Base-by-base conservation (phyloP, 2,113 vertebrate genomes). In the Mixornis gularis region DNA sequence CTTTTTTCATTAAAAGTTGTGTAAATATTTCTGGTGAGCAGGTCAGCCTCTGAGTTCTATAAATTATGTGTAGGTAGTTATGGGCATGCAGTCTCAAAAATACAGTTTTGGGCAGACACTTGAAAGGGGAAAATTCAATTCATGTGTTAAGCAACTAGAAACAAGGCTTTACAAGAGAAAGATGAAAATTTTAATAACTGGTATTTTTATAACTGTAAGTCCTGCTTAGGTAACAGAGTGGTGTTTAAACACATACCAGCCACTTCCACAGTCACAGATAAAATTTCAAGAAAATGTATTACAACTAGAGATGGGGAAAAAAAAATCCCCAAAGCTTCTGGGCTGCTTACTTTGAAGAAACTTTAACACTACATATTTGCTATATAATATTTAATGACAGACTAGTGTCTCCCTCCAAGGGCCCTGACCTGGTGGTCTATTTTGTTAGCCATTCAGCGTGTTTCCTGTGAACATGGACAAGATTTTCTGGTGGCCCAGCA, bases 321-420 rank as follows among this genome's bases (percentile, higher is more conserved):
- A 40, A 53, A 30, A 10, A 22, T 6, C 0, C 13, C 21, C 21
- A 32, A 46, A 65, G 44, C 29, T 88, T 72, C 40, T 62, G 26
- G 16, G 19, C 32, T 43, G 30, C 40, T 82, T 76, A 19, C 32
- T 79, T 58, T 21, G 21, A 48, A 29, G 55, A 53, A 64, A 56
- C 18, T 84, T 66, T 24, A 79, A 27, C 9, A 9, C n/a, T 71
- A 7, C 2, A 0, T 78, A 11, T 79, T 59, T 81, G 10, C 29
- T 48, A 2, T 29, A 20, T 64, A 29, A 2, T 60, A 20, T 56
- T 49, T 72, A 81, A 56, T 32, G 64, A 25, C 22, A 84, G 16
- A 30, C 15, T 41, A 49, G 9, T 0, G 0, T 51, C 56, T 71
- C 48, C 44, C 25, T 76, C 6, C 46, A 17, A 71, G 79, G 34